Evolutionary conservation across 23 tunicate genomes (phyloP).

Genomic region (Styela clava): DNA sequence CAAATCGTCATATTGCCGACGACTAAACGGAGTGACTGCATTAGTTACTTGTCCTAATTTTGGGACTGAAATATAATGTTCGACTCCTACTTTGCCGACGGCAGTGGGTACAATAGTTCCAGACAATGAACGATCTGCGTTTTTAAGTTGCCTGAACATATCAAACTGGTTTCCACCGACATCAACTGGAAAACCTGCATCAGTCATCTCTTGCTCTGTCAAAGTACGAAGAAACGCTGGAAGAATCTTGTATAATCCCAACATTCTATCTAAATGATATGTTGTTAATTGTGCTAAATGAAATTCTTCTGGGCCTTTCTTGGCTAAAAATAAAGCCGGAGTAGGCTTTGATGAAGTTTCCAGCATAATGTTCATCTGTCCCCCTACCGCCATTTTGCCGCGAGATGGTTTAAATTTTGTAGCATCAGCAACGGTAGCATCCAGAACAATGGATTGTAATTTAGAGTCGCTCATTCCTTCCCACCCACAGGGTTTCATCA

Average conservation of each 20-base stretch:
- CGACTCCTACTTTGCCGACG: slow-evolving; percentile 39
- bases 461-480: slow-evolving; percentile 48
- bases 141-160: slow-evolving; percentile 63
- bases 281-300: slow-evolving; percentile 56
- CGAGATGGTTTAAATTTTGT: slow-evolving; percentile 68
- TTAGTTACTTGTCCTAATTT: slow-evolving; percentile 58
- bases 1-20: slow-evolving; percentile 79
- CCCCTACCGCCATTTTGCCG: slow-evolving; percentile 78
- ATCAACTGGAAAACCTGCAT: slow-evolving; percentile 92
- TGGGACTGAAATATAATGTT: slow-evolving; percentile 81
- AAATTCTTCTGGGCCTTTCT: slow-evolving; percentile 82
- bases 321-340: slow-evolving; percentile 70
- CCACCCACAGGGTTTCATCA: slow-evolving; percentile 71
- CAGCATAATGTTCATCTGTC: slow-evolving; percentile 66
- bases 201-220: slow-evolving; percentile 45
- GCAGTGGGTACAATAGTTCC: slow-evolving; percentile 66
- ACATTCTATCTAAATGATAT: slow-evolving; percentile 68
- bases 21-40: slow-evolving; percentile 86
- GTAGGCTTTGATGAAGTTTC: neutral
- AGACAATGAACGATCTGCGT: slow-evolving; percentile 59
- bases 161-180: slow-evolving; percentile 91
- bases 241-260: slow-evolving; percentile 80
- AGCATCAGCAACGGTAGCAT: slow-evolving; percentile 55
- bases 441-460: slow-evolving; percentile 20
- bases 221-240: slow-evolving; percentile 60